Evolutionary conservation across 2,113 vertebrate species (phyloP).

Genomic region (Pholis gunnellus): DNA sequence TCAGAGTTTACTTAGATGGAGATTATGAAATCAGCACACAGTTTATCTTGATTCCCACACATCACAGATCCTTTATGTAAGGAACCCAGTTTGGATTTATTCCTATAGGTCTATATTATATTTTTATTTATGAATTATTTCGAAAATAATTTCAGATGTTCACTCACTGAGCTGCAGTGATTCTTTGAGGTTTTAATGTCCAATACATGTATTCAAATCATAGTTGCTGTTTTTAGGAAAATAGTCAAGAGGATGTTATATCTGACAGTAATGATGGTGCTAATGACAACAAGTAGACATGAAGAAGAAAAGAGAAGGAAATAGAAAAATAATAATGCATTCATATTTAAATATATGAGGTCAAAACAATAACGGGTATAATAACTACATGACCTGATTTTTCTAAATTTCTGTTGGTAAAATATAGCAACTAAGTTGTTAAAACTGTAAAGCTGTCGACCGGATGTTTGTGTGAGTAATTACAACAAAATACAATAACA

Average conservation of each 20-base stretch:
- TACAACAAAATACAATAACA: not conserved
- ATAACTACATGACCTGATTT: not conserved
- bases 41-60: constrained; percentile 31
- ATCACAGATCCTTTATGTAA: constrained; percentile 47
- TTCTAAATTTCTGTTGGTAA: not conserved
- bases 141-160: not conserved
- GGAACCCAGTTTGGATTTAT: constrained; percentile 2
- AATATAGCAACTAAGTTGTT: not conserved
- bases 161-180: not conserved
- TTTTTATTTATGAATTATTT: not conserved
- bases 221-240: constrained; percentile 5
- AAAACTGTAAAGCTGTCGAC: not conserved
- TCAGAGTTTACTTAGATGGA: constrained; percentile 66
- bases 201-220: constrained; percentile 13
- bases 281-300: constrained; percentile 15
- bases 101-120: not conserved
- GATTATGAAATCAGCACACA: constrained; percentile 67
- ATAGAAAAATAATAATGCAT: not conserved
- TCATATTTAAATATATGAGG: not conserved
- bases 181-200: constrained; percentile 24
- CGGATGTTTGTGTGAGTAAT: not conserved
- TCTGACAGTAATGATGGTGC: not conserved
- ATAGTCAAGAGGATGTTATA: not conserved
- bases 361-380: not conserved
- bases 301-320: not conserved